Percentiles rank a stretch among this genome's conserved stretches.
These are phyloP conservation scores for Acronicta psi DNA, from an alignment of 2,888 invertebrate species.

Conservation along the genomic window DNA sequence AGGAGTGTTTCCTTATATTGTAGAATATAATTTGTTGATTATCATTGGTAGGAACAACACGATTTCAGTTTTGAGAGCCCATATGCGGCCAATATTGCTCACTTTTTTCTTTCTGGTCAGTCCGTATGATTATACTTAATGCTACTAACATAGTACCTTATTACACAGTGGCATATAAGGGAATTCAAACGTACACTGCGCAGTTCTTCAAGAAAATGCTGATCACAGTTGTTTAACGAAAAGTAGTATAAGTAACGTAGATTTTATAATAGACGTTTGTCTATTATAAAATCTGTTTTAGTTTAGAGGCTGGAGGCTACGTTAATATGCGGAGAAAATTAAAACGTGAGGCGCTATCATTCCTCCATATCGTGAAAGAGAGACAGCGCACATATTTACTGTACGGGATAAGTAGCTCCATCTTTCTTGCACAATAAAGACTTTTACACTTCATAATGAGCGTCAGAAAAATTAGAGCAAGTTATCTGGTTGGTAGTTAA, in stretches of 20 bases:
- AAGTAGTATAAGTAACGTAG: neutral
- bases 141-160: constrained; percentile 20
- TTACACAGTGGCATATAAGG: constrained; percentile 1
- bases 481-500: neutral
- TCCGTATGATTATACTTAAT: constrained; percentile 5
- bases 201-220: constrained; percentile 17
- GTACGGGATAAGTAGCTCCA: neutral
- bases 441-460: neutral
- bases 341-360: neutral
- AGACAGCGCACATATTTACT: neutral
- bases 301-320: neutral
- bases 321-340: neutral
- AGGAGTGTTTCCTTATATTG: too few relatives aligned
- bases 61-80: too few relatives aligned
- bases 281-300: too few relatives aligned
- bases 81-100: neutral
- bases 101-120: constrained; percentile 8
- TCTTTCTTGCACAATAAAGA: neutral
- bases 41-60: too few relatives aligned
- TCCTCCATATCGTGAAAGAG: neutral
- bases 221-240: constrained; percentile 18
- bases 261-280: too few relatives aligned
- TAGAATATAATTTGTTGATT: too few relatives aligned
- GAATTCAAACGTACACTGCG: neutral
- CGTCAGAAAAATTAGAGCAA: neutral